Conservation (phyloP, 2,888 invertebrate species). For the Cyrtodaria siliqua region DNA sequence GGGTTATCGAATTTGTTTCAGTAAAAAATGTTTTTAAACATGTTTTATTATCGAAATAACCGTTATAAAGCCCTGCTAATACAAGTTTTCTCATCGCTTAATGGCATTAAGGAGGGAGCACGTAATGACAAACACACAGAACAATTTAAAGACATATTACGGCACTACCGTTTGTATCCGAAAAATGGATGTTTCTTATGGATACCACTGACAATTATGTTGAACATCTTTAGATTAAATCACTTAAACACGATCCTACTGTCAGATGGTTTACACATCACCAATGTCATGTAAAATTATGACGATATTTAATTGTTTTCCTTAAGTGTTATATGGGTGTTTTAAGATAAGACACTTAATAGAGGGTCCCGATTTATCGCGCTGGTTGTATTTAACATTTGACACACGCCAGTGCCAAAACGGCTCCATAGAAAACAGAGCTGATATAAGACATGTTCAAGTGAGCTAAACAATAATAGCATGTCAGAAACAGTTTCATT, state of each 20-base stretch:
- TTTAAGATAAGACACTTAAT: slow-evolving; percentile 53
- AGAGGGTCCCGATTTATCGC: slow-evolving; percentile 36
- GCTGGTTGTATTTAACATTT: slow-evolving; percentile 38
- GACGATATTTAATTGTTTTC: slow-evolving; percentile 29
- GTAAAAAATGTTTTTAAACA: too few species aligned
- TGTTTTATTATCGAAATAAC: too few species aligned
- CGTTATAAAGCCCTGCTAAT: too few species aligned
- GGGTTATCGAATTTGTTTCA: too few species aligned
- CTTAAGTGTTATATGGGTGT: slow-evolving; percentile 51
- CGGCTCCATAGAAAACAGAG: slow-evolving; percentile 38
- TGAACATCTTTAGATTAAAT: slow-evolving; percentile 18
- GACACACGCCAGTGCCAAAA: slow-evolving; percentile 59
- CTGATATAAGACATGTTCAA: slow-evolving; percentile 42
- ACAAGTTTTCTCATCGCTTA: too few species aligned
- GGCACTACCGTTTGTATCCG: too few species aligned
- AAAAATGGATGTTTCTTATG: too few species aligned
- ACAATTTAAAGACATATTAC: too few species aligned
- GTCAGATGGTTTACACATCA: slow-evolving; percentile 56
- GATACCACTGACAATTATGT: slow-evolving; percentile 5
- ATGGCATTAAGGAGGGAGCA: too few species aligned
- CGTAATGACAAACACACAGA: too few species aligned
- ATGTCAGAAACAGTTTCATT: slow-evolving; percentile 28
- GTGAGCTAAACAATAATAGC: slow-evolving; percentile 29
- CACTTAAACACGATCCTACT: slow-evolving; percentile 10
- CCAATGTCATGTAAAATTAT: slow-evolving; percentile 29